Percentiles rank a stretch among this genome's conserved stretches.
Evolutionary conservation across 2,888 invertebrate species (phyloP).

Genomic region (Nymphalis polychloros): DNA sequence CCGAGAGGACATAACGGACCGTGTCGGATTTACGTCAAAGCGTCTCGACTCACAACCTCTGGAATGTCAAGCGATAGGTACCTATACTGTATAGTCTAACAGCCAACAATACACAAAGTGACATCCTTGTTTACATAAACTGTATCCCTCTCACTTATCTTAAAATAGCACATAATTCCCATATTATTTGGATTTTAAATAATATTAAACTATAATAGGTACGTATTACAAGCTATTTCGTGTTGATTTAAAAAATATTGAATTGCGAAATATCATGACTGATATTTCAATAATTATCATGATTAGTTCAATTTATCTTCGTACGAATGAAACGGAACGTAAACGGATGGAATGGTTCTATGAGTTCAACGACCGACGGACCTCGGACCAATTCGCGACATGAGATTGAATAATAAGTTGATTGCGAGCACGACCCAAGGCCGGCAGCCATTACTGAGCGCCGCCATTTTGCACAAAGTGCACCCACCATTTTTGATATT

Average conservation of each 20-base stretch:
- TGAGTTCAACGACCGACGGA: slow-evolving; percentile 70
- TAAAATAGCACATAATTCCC: background rate
- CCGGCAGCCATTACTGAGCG: slow-evolving; percentile 72
- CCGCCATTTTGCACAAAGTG: slow-evolving; percentile 68
- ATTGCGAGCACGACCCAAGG: slow-evolving; percentile 76
- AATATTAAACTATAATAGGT: too few species aligned
- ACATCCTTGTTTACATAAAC: slow-evolving; percentile 32
- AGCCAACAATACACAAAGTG: slow-evolving; percentile 31
- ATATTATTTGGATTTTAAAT: too few species aligned
- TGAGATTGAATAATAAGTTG: slow-evolving; percentile 82
- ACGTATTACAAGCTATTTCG: too few species aligned
- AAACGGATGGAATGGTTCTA: slow-evolving; percentile 56
- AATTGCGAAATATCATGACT: too few species aligned
- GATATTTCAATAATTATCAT: slow-evolving; percentile 10
- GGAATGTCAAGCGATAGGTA: slow-evolving; percentile 45
- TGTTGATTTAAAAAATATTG: too few species aligned
- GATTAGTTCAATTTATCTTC: slow-evolving; percentile 33
- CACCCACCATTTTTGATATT: slow-evolving; percentile 53
- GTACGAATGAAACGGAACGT: slow-evolving; percentile 33
- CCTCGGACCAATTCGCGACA: slow-evolving; percentile 82
- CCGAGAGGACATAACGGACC: slow-evolving; percentile 74
- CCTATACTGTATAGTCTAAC: slow-evolving; percentile 24
- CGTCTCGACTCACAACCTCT: slow-evolving; percentile 62
- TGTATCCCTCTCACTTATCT: background rate
- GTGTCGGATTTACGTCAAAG: slow-evolving; percentile 75